Evolutionary conservation across 1,140 invertebrate species (phyloP).

Genomic region (Polyergus mexicanus): DNA sequence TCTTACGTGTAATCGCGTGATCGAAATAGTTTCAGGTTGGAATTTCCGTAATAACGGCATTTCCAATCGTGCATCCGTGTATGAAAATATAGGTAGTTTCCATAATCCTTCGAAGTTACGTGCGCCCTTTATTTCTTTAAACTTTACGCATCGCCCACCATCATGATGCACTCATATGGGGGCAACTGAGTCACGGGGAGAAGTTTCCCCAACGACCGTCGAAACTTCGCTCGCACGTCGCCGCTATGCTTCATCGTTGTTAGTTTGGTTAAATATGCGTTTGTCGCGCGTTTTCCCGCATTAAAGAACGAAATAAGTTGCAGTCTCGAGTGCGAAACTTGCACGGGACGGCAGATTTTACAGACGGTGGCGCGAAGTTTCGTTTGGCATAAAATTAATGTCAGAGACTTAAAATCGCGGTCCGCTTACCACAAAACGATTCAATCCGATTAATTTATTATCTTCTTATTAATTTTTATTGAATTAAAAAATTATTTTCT

Average conservation of each 20-base stretch:
- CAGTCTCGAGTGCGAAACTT: constrained; percentile 57
- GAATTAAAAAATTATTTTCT: not conserved
- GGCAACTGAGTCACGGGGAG: constrained; percentile 33
- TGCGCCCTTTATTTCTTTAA: constrained; percentile 49
- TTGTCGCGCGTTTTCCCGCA: constrained; percentile 47
- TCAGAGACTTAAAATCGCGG: constrained; percentile 21
- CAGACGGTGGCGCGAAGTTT: not conserved
- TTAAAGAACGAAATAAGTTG: constrained; percentile 67
- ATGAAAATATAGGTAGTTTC: constrained; percentile 47
- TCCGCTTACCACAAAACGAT: not conserved
- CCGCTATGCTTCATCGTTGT: constrained; percentile 56
- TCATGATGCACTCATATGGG: constrained; percentile 24
- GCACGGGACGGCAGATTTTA: constrained; percentile 33
- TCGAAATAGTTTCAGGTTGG: not conserved
- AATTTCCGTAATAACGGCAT: constrained; percentile 36
- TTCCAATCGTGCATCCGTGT: constrained; percentile 46
- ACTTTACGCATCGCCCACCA: constrained; percentile 48
- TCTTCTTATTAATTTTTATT: not conserved
- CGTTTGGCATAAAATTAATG: constrained; percentile 55
- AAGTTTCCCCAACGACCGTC: constrained; percentile 46
- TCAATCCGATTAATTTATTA: not conserved
- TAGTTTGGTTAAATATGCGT: constrained; percentile 63
- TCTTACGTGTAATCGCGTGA: not conserved
- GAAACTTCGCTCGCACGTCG: constrained; percentile 65
- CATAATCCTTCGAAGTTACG: constrained; percentile 35